These are phyloP conservation scores for Platerodrilus igneus DNA, from an alignment of 2,888 invertebrate species.

Conservation along the genomic window DNA sequence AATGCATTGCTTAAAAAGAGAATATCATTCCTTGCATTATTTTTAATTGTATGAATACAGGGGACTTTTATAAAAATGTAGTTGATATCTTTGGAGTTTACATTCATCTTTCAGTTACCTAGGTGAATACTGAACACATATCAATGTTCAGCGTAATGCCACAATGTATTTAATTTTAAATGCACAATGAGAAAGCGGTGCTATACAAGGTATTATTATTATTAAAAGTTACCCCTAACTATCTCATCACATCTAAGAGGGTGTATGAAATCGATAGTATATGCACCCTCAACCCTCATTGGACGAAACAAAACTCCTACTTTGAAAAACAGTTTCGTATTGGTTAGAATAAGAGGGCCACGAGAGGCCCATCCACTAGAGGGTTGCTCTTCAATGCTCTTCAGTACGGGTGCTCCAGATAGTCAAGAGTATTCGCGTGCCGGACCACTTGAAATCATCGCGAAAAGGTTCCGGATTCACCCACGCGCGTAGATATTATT, in stretches of 20 bases:
- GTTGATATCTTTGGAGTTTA: too few relatives aligned
- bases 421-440: conserved; percentile 47
- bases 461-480: conserved; percentile 23
- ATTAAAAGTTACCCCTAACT: conserved; percentile 19
- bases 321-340: conserved; percentile 31
- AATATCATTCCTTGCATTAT: too few relatives aligned
- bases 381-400: conserved; percentile 47
- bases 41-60: too few relatives aligned
- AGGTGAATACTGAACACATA: too few relatives aligned
- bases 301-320: conserved; percentile 41
- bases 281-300: conserved; percentile 32
- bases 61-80: too few relatives aligned
- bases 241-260: conserved; percentile 31
- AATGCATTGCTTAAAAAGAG: too few relatives aligned
- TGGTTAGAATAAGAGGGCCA: conserved; percentile 40
- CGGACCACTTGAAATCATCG: conserved; percentile 38
- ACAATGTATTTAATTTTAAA: too few relatives aligned
- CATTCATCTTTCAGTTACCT: too few relatives aligned
- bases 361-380: conserved; percentile 44
- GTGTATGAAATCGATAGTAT: conserved; percentile 29
- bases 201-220: too few relatives aligned
- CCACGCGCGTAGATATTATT: conserved; percentile 10
- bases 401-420: conserved; percentile 48
- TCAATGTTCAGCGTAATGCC: too few relatives aligned
- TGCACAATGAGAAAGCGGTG: too few relatives aligned